A percentile compares a stretch with the other conserved stretches of the same genome.
These are phyloP conservation scores for Siniperca undulata DNA, from an alignment of 2,797 vertebrate genomes.

Conservation along the genomic window DNA sequence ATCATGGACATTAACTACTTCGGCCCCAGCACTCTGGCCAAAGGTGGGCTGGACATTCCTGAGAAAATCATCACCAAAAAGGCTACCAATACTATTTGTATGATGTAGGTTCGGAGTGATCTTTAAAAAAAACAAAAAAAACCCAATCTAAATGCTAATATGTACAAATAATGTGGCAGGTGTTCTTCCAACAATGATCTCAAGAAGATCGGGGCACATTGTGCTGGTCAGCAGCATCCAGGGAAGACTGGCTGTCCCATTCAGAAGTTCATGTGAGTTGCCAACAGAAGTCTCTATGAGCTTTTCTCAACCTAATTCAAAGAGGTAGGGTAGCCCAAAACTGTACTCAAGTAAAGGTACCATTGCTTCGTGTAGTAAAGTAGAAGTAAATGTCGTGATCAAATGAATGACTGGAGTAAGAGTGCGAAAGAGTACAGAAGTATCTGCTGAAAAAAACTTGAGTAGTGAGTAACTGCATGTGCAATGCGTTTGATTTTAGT, in stretches of 20 bases:
- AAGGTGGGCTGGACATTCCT: constrained; percentile 84
- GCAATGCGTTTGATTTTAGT: too few relatives aligned
- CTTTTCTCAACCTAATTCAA: neutral
- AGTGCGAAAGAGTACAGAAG: neutral
- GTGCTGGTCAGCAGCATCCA: constrained; percentile 95
- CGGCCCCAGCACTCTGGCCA: constrained; percentile 92
- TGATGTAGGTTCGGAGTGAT: neutral
- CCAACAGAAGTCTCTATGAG: neutral
- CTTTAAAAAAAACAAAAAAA: too few relatives aligned
- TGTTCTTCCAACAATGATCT: constrained; percentile 94
- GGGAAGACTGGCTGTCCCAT: constrained; percentile 93
- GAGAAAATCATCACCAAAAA: neutral
- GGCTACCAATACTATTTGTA: neutral
- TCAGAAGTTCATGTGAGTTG: constrained; percentile 95
- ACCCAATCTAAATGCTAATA: neutral
- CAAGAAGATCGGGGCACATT: constrained; percentile 93
- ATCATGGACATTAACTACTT: constrained; percentile 98
- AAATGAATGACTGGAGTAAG: neutral
- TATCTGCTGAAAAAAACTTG: neutral
- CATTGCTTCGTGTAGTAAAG: neutral
- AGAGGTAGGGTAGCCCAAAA: too few relatives aligned
- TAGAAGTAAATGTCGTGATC: neutral
- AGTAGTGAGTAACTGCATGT: neutral
- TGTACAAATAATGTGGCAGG: constrained; percentile 78
- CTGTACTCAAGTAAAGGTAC: neutral